Conservation (phyloP, 2,113 vertebrate species). For the Anarrhichthys ocellatus region DNA sequence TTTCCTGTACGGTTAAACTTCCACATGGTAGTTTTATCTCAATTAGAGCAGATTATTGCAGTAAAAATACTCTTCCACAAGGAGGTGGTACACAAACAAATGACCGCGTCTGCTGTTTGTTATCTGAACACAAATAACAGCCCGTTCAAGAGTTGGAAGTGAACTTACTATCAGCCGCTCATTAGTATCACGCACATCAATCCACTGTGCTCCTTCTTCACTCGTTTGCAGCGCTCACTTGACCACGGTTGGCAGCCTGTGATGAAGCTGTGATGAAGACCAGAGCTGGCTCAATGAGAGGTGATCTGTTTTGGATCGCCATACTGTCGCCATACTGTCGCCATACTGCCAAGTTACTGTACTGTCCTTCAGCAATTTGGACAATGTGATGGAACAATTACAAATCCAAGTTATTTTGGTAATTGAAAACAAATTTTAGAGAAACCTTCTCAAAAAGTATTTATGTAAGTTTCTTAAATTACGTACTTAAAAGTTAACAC, state of each 20-base stretch:
- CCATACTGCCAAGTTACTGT: neutral
- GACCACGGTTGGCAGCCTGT: conserved; percentile 6
- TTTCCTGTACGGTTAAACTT: neutral
- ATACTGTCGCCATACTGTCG: neutral
- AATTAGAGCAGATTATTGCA: conserved; percentile 32
- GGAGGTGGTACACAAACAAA: conserved; percentile 49
- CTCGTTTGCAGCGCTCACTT: conserved; percentile 6
- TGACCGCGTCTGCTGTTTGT: conserved; percentile 19
- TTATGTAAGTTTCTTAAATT: neutral
- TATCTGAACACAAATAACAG: conserved; percentile 18
- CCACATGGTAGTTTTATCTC: neutral
- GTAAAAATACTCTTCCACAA: conserved; percentile 52
- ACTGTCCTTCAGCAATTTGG: conserved; percentile 14
- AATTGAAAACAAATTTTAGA: conserved; percentile 18
- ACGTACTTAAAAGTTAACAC: neutral
- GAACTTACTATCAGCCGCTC: neutral
- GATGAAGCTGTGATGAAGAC: conserved; percentile 25
- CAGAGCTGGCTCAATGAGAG: conserved; percentile 26
- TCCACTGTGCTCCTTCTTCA: neutral
- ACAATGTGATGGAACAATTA: conserved; percentile 30
- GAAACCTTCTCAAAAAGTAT: neutral
- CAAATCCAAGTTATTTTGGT: conserved; percentile 20
- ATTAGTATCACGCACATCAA: neutral
- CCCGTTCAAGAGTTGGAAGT: neutral
- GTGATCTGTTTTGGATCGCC: conserved; percentile 27